Evolutionary conservation across 1,140 invertebrate genomes (phyloP).

Genomic region (Proctacanthus coquilletti): DNA sequence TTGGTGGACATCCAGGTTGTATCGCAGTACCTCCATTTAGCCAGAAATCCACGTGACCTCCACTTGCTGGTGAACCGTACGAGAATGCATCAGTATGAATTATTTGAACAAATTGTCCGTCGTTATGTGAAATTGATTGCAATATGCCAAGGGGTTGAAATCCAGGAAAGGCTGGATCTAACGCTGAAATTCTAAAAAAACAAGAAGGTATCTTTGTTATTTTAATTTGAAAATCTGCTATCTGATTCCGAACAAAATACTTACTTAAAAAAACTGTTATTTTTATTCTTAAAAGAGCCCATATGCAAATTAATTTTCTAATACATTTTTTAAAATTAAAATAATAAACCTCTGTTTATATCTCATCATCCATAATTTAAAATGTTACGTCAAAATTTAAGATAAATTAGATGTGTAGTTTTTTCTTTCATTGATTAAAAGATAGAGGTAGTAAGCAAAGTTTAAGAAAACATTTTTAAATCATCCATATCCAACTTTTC

Average conservation of each 20-base stretch:
- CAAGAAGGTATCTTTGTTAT: no score
- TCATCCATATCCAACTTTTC: slow-evolving; percentile 11
- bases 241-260: no score
- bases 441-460: no score
- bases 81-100: slow-evolving; percentile 39
- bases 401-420: no score
- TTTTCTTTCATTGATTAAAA: no score
- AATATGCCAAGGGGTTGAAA: slow-evolving; percentile 23
- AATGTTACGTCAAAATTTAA: no score
- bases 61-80: slow-evolving; percentile 24
- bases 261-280: neutral
- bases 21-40: slow-evolving; percentile 36
- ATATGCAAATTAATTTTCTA: no score
- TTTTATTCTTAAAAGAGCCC: neutral
- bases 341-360: no score
- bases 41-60: slow-evolving; percentile 40
- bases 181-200: slow-evolving; percentile 25
- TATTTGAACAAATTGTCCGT: slow-evolving; percentile 37
- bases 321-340: no score
- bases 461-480: neutral
- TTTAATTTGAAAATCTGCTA: no score
- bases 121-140: slow-evolving; percentile 28
- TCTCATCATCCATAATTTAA: no score
- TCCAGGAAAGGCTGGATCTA: slow-evolving; percentile 35
- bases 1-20: slow-evolving; percentile 40